Evolutionary conservation across 2,113 vertebrate species (phyloP), one percentile per base, ranked within the genome.

Genomic region (Ancistrus triradiatus): DNA sequence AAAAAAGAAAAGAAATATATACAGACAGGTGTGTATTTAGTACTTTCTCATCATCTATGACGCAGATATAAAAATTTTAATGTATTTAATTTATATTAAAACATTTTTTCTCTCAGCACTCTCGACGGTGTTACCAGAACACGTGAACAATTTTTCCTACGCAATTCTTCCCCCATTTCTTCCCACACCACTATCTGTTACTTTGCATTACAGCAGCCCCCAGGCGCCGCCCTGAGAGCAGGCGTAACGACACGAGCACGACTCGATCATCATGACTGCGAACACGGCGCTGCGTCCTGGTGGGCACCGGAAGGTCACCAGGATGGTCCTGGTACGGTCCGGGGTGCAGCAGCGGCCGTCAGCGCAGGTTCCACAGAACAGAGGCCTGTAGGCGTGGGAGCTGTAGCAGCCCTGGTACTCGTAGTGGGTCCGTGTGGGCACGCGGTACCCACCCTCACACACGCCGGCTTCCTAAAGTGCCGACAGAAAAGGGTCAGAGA

Each of bases 341-440:
- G 88, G 88, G 6, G 78, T 86, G 59, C 87, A 90, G 80, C 87
- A 88, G 68, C 82, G 83, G 0, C 71, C 46, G 67, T 86, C 82
- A 0, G 69, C 57, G 76, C 86, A 90, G n/a, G 63, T 79, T 0
- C 86, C 86, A 3, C 88, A 89, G 77, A 86, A 89, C 3, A 27
- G 72, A 3, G 82, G 82, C 40, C 28, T 63, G 69, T 77, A 83
- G 17, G 59, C 38, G 0, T 0, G 73, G 1, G 64, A 60, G 77
- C 86, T 90, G 73, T 69, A 69, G 63, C 88, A 90, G 62, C 84
- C 82, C 37, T 80, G 81, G 65, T 87, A 80, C 6, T 82, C 42
- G 0, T 87, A 81, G 5, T 71, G 74, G 2, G 83, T 51, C 13
- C 78, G 83, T 2, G 64, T 62, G 0, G 73, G 68, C 6, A 79